Base-by-base conservation (phyloP, 2,113 vertebrate species). In the Paradisaea rubra region DNA sequence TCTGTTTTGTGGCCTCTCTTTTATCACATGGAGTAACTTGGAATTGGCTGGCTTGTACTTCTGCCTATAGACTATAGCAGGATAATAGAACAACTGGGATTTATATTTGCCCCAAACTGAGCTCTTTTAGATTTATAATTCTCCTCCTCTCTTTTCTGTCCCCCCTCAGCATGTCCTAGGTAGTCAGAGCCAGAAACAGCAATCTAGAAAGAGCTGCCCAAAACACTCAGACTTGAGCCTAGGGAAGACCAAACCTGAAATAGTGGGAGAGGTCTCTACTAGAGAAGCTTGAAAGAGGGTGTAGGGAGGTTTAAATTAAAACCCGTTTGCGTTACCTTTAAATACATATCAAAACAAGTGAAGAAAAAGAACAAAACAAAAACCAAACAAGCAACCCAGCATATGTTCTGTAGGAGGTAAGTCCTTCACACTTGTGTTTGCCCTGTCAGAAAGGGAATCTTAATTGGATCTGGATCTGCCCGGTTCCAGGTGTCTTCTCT, bases 401-500 rank as follows among this genome's bases (percentile, higher is more conserved):
- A 50, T 72, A 79, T 6, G 31, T 72, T 93, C 81, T 69, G 86
- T 87, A 68, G 91, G 87, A 92, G 89, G 66, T 10, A 37, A 82
- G 66, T 53, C 59, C 86, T 89, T 92, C 71, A 83, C 72, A 64
- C 71, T 56, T 31, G 24, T 1, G 0, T 76, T 82, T 89, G 79
- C 23, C 52, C 53, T 1, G 1, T 81, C 16, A 5, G 64, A 90
- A 86, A 41, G 20, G 45, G 63, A 68, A 61, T 89, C 79, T 76
- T 84, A 57, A 91, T 47, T 71, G 81, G 35, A 82, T 89, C 73
- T 25, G 53, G 53, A 87, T 82, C 63, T 94, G 41, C 68, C 81
- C 64, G 53, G 78, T 77, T 82, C 81, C 85, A 95, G 84, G 89
- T 87, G 84, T 89, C 84, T 93, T 82, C 86, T 81, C 56, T 76